A percentile compares a stretch with the other conserved stretches of the same genome.
Conservation (phyloP, 2,888 invertebrate species). For the Drosophila silvestris region DNA sequence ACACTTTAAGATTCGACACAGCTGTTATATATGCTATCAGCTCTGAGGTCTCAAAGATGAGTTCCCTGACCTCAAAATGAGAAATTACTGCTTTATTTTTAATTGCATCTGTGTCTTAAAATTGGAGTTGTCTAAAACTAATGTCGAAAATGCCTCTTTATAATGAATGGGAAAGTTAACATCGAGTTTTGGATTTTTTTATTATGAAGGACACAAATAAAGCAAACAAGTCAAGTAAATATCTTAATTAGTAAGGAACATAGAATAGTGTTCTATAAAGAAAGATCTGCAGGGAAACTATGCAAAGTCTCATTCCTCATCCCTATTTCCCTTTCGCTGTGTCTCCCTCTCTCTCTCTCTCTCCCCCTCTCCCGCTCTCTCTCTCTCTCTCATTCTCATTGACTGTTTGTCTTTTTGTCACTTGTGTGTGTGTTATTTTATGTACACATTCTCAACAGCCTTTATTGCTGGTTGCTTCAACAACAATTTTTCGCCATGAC, state of each 20-base stretch:
- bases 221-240: not conserved
- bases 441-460: constrained; percentile 16
- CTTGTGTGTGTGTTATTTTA: constrained; percentile 18
- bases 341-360: not conserved
- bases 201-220: not conserved
- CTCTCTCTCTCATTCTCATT: not conserved
- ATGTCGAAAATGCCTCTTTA: not conserved
- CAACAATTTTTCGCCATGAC: constrained; percentile 24
- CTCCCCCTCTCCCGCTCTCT: not conserved
- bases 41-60: not conserved
- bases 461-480: constrained; percentile 39
- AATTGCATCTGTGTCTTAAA: not conserved
- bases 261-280: not conserved
- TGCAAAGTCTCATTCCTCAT: not conserved
- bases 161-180: not conserved
- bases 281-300: not conserved
- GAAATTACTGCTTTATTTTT: not conserved
- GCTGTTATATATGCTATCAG: not conserved
- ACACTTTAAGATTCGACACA: not conserved
- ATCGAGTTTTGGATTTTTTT: not conserved
- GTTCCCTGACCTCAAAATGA: not conserved
- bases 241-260: not conserved
- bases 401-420: constrained; percentile 9
- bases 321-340: not conserved
- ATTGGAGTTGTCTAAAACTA: not conserved